phyloP scores from a whole-genome alignment of 2,797 vertebrate species.

The Cottoperca gobio region DNA sequence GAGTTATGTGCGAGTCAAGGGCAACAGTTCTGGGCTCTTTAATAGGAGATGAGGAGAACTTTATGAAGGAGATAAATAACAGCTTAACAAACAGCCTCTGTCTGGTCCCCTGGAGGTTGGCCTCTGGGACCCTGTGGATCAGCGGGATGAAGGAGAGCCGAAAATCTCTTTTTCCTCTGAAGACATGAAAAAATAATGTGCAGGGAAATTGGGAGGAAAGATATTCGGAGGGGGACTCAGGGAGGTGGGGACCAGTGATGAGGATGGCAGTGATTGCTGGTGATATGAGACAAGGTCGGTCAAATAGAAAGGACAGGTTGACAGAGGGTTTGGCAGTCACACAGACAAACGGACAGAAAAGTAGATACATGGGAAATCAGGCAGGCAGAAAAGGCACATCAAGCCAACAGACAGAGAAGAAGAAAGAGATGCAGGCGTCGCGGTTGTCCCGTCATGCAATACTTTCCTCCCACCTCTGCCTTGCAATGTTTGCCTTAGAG shows the following conservation, averaged over 20 bases:
- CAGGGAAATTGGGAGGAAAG: conserved; percentile 63
- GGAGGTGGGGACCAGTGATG: conserved; percentile 59
- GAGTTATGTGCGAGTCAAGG: conserved; percentile 82
- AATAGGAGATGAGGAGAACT: conserved; percentile 81
- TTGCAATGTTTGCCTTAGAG: conserved; percentile 49
- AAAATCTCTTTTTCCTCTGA: conserved; percentile 67
- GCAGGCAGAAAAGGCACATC: conserved; percentile 13
- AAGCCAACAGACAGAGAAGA: not conserved
- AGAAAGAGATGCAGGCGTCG: conserved; percentile 15
- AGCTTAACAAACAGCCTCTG: conserved; percentile 79
- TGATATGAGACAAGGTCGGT: conserved; percentile 69
- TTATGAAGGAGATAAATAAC: conserved; percentile 84
- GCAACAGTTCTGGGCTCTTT: conserved; percentile 79
- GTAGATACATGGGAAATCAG: conserved; percentile 21
- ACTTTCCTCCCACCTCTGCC: conserved; percentile 30
- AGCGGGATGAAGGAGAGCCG: conserved; percentile 71
- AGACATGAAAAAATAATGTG: conserved; percentile 76
- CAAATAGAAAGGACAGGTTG: conserved; percentile 55
- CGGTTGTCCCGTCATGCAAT: conserved; percentile 19
- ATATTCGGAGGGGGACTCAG: conserved; percentile 57
- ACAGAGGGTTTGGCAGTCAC: conserved; percentile 43
- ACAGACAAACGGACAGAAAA: conserved; percentile 30
- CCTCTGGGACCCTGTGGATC: conserved; percentile 67
- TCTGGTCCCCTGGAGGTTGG: conserved; percentile 73
- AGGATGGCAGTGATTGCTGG: conserved; percentile 51